Conservation (phyloP, 2,888 invertebrate species). For the Synergus umbraculus region DNA sequence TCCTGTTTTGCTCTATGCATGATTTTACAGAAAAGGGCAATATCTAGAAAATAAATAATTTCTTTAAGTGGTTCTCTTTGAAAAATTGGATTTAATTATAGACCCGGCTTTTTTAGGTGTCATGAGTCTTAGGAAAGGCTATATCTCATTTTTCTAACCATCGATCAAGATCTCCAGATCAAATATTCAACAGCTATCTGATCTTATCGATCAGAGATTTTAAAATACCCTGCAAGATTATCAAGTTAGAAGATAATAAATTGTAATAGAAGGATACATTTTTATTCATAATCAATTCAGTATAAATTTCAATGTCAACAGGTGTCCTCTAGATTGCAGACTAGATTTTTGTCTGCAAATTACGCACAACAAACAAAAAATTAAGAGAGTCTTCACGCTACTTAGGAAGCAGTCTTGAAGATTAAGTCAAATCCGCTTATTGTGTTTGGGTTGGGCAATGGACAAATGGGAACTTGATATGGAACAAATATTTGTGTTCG, state of each 20-base stretch:
- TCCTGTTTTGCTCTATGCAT: no score
- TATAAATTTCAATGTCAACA: slow-evolving; percentile 7
- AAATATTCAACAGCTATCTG: background rate
- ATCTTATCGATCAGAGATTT: background rate
- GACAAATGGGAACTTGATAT: background rate
- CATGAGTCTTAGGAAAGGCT: background rate
- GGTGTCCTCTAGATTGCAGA: background rate
- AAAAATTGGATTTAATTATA: background rate
- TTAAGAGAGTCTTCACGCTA: background rate
- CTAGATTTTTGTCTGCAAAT: background rate
- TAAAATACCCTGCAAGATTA: background rate
- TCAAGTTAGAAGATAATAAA: background rate
- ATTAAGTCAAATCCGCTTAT: slow-evolving; percentile 21
- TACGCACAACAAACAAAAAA: background rate
- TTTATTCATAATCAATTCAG: slow-evolving; percentile 8
- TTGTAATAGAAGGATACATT: slow-evolving; percentile 3
- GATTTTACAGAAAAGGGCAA: background rate
- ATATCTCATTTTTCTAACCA: background rate
- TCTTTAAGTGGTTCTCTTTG: background rate
- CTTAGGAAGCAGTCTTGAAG: background rate
- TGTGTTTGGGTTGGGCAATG: background rate
- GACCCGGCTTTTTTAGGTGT: background rate
- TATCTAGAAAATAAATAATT: background rate
- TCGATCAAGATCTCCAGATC: background rate
- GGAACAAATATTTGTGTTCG: slow-evolving; percentile 10